Evolutionary conservation across 1,140 invertebrate species (phyloP).

Genomic region (Camponotus vicinus): DNA sequence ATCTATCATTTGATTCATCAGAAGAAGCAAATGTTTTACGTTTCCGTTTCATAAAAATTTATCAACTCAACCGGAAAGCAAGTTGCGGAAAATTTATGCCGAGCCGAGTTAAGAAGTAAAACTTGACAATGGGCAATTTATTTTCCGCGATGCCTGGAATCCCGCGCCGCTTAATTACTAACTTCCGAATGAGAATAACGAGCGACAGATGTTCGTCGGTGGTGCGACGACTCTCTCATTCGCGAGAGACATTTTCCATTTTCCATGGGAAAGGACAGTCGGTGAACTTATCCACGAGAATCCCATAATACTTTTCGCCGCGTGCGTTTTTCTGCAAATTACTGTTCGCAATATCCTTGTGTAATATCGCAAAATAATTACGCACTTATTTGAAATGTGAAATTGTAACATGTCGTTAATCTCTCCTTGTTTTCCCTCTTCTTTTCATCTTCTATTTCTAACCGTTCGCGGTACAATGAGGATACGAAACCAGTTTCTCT

Average conservation of each 20-base stretch:
- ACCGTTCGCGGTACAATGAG: background rate
- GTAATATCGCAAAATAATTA: background rate
- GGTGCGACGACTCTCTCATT: slow-evolving; percentile 30
- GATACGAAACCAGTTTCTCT: background rate
- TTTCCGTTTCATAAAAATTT: slow-evolving; percentile 7
- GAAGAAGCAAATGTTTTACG: background rate
- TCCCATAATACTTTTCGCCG: slow-evolving; percentile 10
- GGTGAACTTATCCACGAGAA: slow-evolving; percentile 37
- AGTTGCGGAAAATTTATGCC: slow-evolving; percentile 8
- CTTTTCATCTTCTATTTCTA: background rate
- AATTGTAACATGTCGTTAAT: background rate
- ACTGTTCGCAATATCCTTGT: background rate
- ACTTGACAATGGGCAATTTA: background rate
- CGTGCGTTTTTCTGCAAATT: slow-evolving; percentile 50
- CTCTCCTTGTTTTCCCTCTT: background rate
- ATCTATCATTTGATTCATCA: background rate
- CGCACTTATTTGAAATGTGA: background rate
- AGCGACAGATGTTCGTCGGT: slow-evolving; percentile 33
- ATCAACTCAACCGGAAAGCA: background rate
- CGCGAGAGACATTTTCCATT: slow-evolving; percentile 56
- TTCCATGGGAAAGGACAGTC: slow-evolving; percentile 62
- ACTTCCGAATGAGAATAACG: slow-evolving; percentile 38
- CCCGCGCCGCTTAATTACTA: slow-evolving; percentile 36
- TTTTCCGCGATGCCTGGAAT: slow-evolving; percentile 12
- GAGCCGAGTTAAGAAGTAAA: background rate